phyloP scores from a whole-genome alignment of 37 sponge, comb jelly and placozoan species.

The Diacarnus erythraeanus region DNA sequence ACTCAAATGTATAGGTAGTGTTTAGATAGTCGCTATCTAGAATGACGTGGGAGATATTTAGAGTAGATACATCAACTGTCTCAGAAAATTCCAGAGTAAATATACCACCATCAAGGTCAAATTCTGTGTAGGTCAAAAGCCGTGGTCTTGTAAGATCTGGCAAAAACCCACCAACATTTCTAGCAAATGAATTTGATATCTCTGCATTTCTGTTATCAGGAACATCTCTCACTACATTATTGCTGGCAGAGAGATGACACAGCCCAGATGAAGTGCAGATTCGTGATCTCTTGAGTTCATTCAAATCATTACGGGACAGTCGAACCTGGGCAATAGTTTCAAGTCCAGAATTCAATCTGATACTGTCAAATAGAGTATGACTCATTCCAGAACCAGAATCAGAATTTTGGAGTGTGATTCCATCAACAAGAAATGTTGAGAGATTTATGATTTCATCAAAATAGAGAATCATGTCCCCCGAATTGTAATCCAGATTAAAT shows the following conservation, averaged over 20 bases:
- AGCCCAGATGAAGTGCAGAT: slow-evolving; percentile 23
- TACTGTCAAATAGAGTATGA: slow-evolving; percentile 18
- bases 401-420: slow-evolving; percentile 44
- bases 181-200: slow-evolving; percentile 7
- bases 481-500: slow-evolving; percentile 66
- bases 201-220: slow-evolving; percentile 13
- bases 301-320: slow-evolving; percentile 62
- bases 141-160: slow-evolving; percentile 63
- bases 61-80: slow-evolving; percentile 49
- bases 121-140: slow-evolving; percentile 33
- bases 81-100: slow-evolving; percentile 79
- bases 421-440: slow-evolving; percentile 11
- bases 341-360: slow-evolving; percentile 31
- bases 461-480: slow-evolving; percentile 53
- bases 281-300: slow-evolving; percentile 66
- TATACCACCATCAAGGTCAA: slow-evolving; percentile 67
- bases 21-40: slow-evolving; percentile 52
- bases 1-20: slow-evolving; percentile 36
- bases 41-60: slow-evolving; percentile 11
- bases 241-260: slow-evolving; percentile 37
- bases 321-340: slow-evolving; percentile 33
- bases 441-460: slow-evolving; percentile 82
- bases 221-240: slow-evolving; percentile 29
- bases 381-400: background rate
- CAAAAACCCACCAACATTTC: slow-evolving; percentile 17